These are phyloP conservation scores for Prionace glauca DNA, from an alignment of 2,797 vertebrate species.

Conservation along the genomic window DNA sequence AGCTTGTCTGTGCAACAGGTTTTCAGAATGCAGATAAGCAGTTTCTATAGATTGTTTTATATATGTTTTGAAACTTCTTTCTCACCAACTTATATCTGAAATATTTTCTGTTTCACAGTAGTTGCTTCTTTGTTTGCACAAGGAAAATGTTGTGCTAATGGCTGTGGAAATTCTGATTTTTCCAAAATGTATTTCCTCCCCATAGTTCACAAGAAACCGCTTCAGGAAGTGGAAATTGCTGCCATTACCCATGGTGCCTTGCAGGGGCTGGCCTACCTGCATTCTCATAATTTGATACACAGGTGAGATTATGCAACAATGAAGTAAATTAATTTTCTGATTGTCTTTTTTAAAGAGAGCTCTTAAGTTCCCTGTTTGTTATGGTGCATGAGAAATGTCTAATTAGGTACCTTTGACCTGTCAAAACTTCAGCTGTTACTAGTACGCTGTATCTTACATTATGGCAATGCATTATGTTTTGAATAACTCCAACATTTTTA, in stretches of 20 bases:
- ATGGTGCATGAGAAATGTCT: not conserved
- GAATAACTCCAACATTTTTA: not conserved
- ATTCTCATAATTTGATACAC: constrained; percentile 95
- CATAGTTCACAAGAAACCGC: constrained; percentile 93
- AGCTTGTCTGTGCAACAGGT: not conserved
- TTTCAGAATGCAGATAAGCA: not conserved
- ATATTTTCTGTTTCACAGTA: not conserved
- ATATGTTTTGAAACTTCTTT: not conserved
- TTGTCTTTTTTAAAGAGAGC: not conserved
- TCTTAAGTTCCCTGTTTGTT: not conserved
- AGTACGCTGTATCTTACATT: not conserved
- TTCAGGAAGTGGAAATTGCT: constrained; percentile 97
- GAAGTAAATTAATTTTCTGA: not conserved
- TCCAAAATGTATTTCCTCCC: not conserved
- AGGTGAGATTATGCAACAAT: constrained; percentile 61
- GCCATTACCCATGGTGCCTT: constrained; percentile 99
- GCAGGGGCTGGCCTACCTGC: constrained; percentile 94
- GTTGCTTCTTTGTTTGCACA: not conserved
- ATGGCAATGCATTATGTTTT: not conserved
- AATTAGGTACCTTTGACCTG: not conserved
- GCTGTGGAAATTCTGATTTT: constrained; percentile 35
- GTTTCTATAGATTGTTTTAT: not conserved
- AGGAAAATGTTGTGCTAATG: not conserved
- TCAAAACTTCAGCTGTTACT: not conserved
- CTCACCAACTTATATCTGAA: not conserved